These are phyloP conservation scores for Adelges cooleyi DNA, from an alignment of 1,140 invertebrate genomes.

Conservation along the genomic window DNA sequence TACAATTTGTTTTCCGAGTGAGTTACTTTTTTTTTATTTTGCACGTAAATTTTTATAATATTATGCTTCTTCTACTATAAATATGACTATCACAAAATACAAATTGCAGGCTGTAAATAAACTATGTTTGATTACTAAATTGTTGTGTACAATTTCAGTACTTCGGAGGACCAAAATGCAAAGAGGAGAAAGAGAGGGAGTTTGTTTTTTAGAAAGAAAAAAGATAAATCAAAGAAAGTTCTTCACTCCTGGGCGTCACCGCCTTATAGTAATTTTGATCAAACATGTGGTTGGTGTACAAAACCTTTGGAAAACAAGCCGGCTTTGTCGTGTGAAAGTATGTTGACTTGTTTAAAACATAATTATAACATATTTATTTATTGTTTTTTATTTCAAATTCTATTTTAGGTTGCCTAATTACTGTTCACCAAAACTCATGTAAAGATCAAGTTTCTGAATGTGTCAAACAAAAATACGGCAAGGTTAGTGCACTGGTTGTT, in stretches of 20 bases:
- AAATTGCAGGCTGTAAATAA: too few relatives aligned
- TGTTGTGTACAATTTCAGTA: constrained; percentile 41
- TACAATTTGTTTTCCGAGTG: constrained; percentile 31
- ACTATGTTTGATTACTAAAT: too few relatives aligned
- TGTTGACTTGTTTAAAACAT: constrained; percentile 36
- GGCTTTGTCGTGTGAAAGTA: constrained; percentile 57
- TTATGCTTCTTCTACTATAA: too few relatives aligned
- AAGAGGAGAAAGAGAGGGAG: constrained; percentile 77
- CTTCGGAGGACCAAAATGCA: constrained; percentile 66
- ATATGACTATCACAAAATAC: too few relatives aligned
- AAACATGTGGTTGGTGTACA: constrained; percentile 65
- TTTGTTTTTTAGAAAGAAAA: constrained; percentile 80
- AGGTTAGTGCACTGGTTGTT: too few relatives aligned
- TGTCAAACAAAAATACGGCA: constrained; percentile 25
- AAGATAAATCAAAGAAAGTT: constrained; percentile 59
- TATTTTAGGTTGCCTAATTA: constrained; percentile 61
- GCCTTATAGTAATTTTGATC: constrained; percentile 49
- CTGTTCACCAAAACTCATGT: constrained; percentile 72
- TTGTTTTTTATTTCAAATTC: constrained; percentile 22
- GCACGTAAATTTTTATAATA: constrained; percentile 1
- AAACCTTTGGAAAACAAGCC: constrained; percentile 69
- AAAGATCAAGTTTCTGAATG: constrained; percentile 58
- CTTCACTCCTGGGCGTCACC: constrained; percentile 65
- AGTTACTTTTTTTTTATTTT: constrained; percentile 27
- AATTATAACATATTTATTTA: too few relatives aligned